phyloP scores from a whole-genome alignment of 2,888 invertebrate genomes.

The Cryptus armator region DNA sequence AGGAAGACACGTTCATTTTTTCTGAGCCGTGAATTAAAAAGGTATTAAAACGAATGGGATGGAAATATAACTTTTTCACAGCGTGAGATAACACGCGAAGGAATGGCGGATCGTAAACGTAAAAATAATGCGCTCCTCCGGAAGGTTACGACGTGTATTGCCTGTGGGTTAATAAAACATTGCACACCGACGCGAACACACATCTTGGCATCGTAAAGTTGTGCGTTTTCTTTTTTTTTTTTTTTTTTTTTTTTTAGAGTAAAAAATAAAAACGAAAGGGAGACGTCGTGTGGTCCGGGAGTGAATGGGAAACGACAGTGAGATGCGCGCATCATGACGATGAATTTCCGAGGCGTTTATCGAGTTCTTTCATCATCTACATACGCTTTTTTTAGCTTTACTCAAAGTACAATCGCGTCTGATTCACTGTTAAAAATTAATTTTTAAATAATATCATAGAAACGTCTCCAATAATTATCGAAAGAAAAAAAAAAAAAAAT shows the following conservation, averaged over 20 bases:
- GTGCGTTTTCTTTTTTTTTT: not conserved
- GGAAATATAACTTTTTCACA: not conserved
- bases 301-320: conserved; percentile 16
- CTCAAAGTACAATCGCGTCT: not conserved
- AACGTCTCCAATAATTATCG: no score
- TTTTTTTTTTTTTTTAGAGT: conserved; percentile 27
- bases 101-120: conserved; percentile 39
- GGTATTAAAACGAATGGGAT: conserved; percentile 24
- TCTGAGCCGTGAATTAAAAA: conserved; percentile 27
- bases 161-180: conserved; percentile 50
- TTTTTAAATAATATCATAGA: no score
- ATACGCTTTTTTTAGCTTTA: not conserved
- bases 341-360: not conserved
- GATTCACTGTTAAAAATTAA: not conserved
- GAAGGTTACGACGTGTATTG: conserved; percentile 28
- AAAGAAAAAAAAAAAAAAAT: no score
- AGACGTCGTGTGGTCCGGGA: not conserved
- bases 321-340: not conserved
- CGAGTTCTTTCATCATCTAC: not conserved
- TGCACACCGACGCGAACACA: conserved; percentile 7
- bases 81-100: not conserved
- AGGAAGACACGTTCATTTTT: conserved; percentile 54
- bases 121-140: not conserved
- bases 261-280: conserved; percentile 8
- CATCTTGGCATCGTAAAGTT: conserved; percentile 58